These are phyloP conservation scores for Anarrhichthys ocellatus DNA, from an alignment of 2,113 vertebrate genomes.

Conservation along the genomic window DNA sequence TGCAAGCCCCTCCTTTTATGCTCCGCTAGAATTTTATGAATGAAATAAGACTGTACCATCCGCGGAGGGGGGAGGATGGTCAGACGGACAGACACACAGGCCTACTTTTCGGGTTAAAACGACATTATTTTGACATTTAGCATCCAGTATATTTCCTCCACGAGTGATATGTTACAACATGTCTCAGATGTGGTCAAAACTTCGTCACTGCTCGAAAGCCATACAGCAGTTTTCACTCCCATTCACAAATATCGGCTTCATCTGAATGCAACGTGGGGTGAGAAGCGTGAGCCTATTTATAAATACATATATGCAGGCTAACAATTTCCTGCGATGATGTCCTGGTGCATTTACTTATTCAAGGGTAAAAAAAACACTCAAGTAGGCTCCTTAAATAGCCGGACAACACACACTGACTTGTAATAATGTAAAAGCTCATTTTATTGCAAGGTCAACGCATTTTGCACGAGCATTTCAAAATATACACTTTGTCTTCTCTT, in stretches of 20 bases:
- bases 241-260: slow-evolving; percentile 51
- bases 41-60: slow-evolving; percentile 86
- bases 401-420: neutral
- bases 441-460: slow-evolving; percentile 25
- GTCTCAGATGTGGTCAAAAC: neutral
- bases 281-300: slow-evolving; percentile 63
- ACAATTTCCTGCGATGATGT: slow-evolving; percentile 27
- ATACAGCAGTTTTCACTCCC: neutral
- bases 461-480: neutral
- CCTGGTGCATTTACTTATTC: slow-evolving; percentile 8
- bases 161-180: neutral
- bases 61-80: slow-evolving; percentile 48
- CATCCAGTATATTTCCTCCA: neutral
- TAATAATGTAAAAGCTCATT: neutral
- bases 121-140: slow-evolving; percentile 11
- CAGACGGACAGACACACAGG: slow-evolving; percentile 39
- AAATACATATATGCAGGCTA: slow-evolving; percentile 21
- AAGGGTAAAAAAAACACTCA: neutral
- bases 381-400: neutral
- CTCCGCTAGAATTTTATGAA: slow-evolving; percentile 88
- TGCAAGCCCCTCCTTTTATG: slow-evolving; percentile 86
- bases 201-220: neutral
- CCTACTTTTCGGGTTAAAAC: slow-evolving; percentile 25
- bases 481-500: no score
- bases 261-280: slow-evolving; percentile 38